Base-by-base conservation (phyloP, 2,888 invertebrate species). In the Xanthia togata region DNA sequence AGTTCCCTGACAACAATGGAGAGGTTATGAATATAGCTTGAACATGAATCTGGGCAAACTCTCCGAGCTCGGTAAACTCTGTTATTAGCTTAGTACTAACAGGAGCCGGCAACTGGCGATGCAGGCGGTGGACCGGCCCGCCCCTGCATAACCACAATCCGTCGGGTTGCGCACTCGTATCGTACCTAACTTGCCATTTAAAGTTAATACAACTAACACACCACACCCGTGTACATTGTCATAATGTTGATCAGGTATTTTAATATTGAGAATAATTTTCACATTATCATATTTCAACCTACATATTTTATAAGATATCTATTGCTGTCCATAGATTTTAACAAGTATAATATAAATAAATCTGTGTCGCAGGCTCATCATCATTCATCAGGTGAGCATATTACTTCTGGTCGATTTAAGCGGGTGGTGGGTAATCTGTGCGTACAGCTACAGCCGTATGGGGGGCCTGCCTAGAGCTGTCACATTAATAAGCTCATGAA, bases 401-500 rank as follows among this genome's bases (percentile, higher is more conserved):
- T 95, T 94, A 94, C 92, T 95, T 95, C 93, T 93, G 92, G 93
- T 93, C 93, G 93, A 95, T 96, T 95, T 93, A 93, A 93, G 90
- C 90, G 91, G 90, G 87, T 89, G 90, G 86, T 90, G 91, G 90
- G 90, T 92, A 91, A 92, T 93, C 91, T 93, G 93, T 92, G 90
- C 90, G 91, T 89, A 89, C 86, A 89, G 86, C 87, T 89, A 89
- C 86, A 89, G 86, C 87, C 86, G 82, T 88, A 82, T 88, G 87
- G 90, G 90, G 91, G 89, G 89, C 89, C 84, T 89, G 87, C 84
- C 88, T 89, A 88, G 86, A 91, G 91, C 93, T 89, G 89, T 87
- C 91, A 92, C 94, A 94, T 95, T 95, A 95, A 95, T 94, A 95
- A 93, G 91, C 92, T 94, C 93, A 94, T 95, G 95, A 96, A 96